Conservation (phyloP, 1,140 invertebrate species). For the Phymorhynchus buccinoides region DNA sequence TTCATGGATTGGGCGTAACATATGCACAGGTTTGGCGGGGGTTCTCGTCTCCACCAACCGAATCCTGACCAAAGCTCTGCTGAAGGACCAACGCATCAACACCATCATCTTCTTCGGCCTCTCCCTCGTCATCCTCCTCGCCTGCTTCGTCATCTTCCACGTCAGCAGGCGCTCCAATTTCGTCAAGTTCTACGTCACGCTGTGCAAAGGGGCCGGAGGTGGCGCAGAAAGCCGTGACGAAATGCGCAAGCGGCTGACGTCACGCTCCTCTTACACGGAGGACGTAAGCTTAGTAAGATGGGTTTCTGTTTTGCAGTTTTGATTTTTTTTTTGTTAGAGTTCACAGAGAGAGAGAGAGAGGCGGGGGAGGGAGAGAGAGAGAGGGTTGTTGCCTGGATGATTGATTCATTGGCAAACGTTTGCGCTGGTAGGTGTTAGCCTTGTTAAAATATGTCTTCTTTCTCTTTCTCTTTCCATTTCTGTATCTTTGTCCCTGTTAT, state of each 20-base stretch:
- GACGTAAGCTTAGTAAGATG: slow-evolving; percentile 61
- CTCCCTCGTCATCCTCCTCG: slow-evolving; percentile 82
- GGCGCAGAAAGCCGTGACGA: slow-evolving; percentile 48
- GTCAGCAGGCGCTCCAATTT: slow-evolving; percentile 85
- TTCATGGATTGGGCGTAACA: no score
- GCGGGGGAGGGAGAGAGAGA: no score
- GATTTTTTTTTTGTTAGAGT: no score
- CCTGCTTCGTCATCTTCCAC: slow-evolving; percentile 85
- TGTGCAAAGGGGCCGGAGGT: slow-evolving; percentile 74
- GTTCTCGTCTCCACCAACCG: slow-evolving; percentile 88
- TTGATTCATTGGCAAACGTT: no score
- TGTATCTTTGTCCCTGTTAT: no score
- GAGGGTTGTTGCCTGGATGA: no score
- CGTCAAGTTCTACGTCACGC: slow-evolving; percentile 85
- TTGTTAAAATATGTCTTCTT: no score
- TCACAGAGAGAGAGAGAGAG: no score
- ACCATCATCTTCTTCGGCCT: slow-evolving; percentile 89
- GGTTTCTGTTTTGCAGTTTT: no score
- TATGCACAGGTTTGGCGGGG: slow-evolving; percentile 86
- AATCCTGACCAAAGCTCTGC: slow-evolving; percentile 85
- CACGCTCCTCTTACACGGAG: slow-evolving; percentile 46
- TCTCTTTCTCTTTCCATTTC: no score
- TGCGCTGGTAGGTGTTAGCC: no score
- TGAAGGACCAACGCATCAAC: slow-evolving; percentile 83
- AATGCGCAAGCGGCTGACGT: slow-evolving; percentile 46